Conservation (phyloP, 2,888 invertebrate species). For the Cylloceria caligata region DNA sequence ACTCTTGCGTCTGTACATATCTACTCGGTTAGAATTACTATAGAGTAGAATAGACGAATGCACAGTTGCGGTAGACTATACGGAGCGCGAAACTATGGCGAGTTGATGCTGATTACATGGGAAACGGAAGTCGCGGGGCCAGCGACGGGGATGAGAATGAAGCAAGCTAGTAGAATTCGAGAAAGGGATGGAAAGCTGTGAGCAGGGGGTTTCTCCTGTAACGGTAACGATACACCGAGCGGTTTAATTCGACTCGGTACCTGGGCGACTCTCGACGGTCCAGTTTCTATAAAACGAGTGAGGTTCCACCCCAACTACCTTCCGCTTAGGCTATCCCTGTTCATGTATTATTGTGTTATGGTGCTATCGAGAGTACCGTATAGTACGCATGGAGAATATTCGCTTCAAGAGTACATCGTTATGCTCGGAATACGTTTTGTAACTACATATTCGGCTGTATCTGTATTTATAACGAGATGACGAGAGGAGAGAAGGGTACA, state of each 20-base stretch:
- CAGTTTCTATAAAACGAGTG: slow-evolving; percentile 41
- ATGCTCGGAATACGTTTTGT: slow-evolving; percentile 21
- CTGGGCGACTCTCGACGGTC: slow-evolving; percentile 40
- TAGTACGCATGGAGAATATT: slow-evolving; percentile 43
- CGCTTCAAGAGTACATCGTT: slow-evolving; percentile 45
- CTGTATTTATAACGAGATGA: slow-evolving; percentile 67
- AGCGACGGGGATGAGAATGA: slow-evolving; percentile 27
- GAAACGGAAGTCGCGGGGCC: slow-evolving; percentile 37
- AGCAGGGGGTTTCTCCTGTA: slow-evolving; percentile 43
- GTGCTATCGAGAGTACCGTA: slow-evolving; percentile 37
- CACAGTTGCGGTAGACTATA: slow-evolving; percentile 12
- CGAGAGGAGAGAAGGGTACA: slow-evolving; percentile 48
- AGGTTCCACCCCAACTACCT: neutral
- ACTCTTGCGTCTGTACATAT: neutral
- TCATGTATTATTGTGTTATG: slow-evolving; percentile 47
- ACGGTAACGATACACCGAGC: slow-evolving; percentile 61
- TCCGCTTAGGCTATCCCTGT: slow-evolving; percentile 58
- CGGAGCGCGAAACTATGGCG: slow-evolving; percentile 46
- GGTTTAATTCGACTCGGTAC: slow-evolving; percentile 66
- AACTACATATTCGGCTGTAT: slow-evolving; percentile 49
- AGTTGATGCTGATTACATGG: slow-evolving; percentile 55
- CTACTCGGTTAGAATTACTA: slow-evolving; percentile 43
- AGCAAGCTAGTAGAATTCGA: slow-evolving; percentile 39
- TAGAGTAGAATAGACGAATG: slow-evolving; percentile 38
- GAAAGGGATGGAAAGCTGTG: slow-evolving; percentile 35